Percentiles rank a stretch among this genome's conserved stretches.
Conservation (phyloP, 2,888 invertebrate genomes). For the Bimastos eiseni region DNA sequence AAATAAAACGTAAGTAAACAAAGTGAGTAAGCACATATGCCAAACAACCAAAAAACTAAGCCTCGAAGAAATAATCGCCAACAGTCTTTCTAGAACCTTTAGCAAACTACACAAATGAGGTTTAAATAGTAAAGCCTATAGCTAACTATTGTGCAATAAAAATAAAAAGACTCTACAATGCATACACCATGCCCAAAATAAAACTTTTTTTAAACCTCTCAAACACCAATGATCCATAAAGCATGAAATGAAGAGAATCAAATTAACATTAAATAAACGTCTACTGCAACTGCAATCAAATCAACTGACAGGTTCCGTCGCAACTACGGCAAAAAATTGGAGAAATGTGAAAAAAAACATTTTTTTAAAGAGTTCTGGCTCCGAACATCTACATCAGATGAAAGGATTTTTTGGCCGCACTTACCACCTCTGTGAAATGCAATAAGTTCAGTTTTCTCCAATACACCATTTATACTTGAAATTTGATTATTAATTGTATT, state of each 20-base stretch:
- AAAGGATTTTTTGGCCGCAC: neutral
- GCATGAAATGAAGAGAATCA: neutral
- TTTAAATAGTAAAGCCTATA: neutral
- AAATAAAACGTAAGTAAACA: neutral
- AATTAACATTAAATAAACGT: neutral
- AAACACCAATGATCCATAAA: neutral
- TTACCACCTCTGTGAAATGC: neutral
- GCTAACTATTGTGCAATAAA: neutral
- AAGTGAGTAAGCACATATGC: neutral
- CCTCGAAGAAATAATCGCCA: neutral
- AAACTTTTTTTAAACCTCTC: neutral
- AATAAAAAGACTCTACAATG: neutral
- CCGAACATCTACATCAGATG: neutral
- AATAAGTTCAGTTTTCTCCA: neutral
- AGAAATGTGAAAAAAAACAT: neutral
- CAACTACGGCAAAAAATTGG: neutral
- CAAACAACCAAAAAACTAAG: neutral
- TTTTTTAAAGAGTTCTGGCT: neutral
- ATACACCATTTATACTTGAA: too few species aligned
- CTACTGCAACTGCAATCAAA: neutral
- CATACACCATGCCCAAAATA: neutral
- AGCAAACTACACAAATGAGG: neutral
- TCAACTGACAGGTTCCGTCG: neutral
- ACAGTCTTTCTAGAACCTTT: neutral
- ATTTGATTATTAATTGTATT: too few species aligned